phyloP scores from a whole-genome alignment of 2,888 invertebrate genomes.

The Myathropa florea region DNA sequence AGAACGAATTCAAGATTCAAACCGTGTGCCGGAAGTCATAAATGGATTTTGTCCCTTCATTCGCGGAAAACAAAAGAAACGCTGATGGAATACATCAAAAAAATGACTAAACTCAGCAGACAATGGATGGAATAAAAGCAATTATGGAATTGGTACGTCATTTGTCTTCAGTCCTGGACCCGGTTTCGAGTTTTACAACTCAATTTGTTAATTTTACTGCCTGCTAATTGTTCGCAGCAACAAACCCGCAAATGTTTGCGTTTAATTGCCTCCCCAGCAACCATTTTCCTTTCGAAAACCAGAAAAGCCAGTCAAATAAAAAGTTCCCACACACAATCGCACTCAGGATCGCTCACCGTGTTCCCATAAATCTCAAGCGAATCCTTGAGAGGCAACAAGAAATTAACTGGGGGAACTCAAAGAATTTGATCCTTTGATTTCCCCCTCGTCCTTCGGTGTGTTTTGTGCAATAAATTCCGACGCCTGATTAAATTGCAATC shows the following conservation, averaged over 20 bases:
- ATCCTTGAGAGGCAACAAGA: slow-evolving; percentile 16
- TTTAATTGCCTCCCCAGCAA: slow-evolving; percentile 39
- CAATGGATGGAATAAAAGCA: background rate
- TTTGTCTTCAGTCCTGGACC: background rate
- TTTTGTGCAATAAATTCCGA: slow-evolving; percentile 64
- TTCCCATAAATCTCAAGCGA: slow-evolving; percentile 60
- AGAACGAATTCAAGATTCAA: background rate
- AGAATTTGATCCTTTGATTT: slow-evolving; percentile 4
- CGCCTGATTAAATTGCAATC: slow-evolving; percentile 66
- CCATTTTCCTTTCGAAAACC: slow-evolving; percentile 22
- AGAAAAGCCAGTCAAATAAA: slow-evolving; percentile 62
- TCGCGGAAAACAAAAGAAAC: too few species aligned
- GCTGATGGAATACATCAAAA: too few species aligned
- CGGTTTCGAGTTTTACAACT: slow-evolving; percentile 31
- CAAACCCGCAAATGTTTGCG: slow-evolving; percentile 23
- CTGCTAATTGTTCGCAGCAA: slow-evolving; percentile 46
- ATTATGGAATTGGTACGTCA: background rate
- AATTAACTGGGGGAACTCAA: background rate
- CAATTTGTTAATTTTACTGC: slow-evolving; percentile 63
- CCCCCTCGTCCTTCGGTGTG: slow-evolving; percentile 4
- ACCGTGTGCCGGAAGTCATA: background rate
- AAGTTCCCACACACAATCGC: slow-evolving; percentile 53
- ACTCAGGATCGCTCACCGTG: slow-evolving; percentile 7
- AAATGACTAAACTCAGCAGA: too few species aligned
- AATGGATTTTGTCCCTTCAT: background rate